Base-by-base conservation (phyloP, 2,113 vertebrate species). In the Clarias gariepinus region DNA sequence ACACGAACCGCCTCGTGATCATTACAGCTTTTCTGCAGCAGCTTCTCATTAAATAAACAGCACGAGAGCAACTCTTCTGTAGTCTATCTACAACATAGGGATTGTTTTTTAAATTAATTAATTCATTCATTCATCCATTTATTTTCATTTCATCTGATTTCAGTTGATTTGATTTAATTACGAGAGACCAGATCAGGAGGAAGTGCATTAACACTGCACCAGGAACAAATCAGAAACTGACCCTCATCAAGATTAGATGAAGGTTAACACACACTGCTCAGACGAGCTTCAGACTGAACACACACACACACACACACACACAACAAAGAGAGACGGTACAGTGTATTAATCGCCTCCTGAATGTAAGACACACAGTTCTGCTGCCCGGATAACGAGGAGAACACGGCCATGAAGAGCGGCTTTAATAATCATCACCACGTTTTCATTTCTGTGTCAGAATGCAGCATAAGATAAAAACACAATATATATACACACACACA, bases 381-480 rank as follows among this genome's bases (percentile, higher is more conserved):
- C 76, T 36, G 52, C 19, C n/a, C 2, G 3, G 28, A 47, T 85
- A 25, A 83, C 28, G 36, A 74, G 19, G 19, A 55, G 47, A 77
- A 63, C 36, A 6, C 0, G 47, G 47, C 7, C 52, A n/a, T 6
- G 28, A 86, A 55, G 61, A 82, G 83, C 28, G 4, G 68, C 63
- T 47, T 71, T 79, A 63, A 66, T 83, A 85, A 79, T 53, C 64
- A 66, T 15, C 23, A 57, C 9, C 6, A 15, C 3, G 19, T 71
- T 84, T 36, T 28, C 58, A 63, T 82, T 57, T 86, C 30, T 83
- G 85, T 63, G 76, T 77, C 28, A 63, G 82, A 80, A 55, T 87
- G 33, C 76, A 86, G 63, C 23, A 52, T 25, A 18, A 84, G 83
- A 85, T 53, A 77, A 78, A 60, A 41, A 63, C 71, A 30, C 28